A percentile compares a stretch with the other conserved stretches of the same genome.
Evolutionary conservation across 1,140 invertebrate species (phyloP).

Genomic region (Arctopsyche grandis): DNA sequence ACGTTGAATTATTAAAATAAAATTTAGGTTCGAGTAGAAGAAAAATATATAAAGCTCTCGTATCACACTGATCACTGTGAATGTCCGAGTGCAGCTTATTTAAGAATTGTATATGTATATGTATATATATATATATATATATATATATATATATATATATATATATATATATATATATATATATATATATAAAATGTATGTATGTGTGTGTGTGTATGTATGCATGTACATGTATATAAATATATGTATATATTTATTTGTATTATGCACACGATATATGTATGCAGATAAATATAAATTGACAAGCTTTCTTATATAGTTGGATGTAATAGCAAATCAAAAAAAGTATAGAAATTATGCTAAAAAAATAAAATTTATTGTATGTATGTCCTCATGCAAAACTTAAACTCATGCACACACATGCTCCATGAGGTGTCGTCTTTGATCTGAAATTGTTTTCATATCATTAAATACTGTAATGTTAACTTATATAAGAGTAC

Average conservation of each 20-base stretch:
- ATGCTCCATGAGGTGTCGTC: constrained; percentile 18
- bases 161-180: not conserved
- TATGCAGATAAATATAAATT: constrained; percentile 46
- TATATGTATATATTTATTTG: constrained; percentile 26
- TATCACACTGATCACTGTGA: constrained; percentile 40
- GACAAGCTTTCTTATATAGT: constrained; percentile 53
- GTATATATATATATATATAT: not conserved
- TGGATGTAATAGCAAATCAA: constrained; percentile 51
- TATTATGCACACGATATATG: constrained; percentile 44
- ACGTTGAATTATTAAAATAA: not conserved
- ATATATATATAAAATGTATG: constrained; percentile 29
- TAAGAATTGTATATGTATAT: constrained; percentile 19
- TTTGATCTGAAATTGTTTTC: constrained; percentile 51
- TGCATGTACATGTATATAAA: not conserved
- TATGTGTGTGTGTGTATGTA: not conserved
- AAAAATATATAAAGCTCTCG: constrained; percentile 16
- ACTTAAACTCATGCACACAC: constrained; percentile 17
- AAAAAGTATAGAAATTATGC: constrained; percentile 47
- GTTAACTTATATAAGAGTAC: constrained; percentile 39
- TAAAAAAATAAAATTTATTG: constrained; percentile 37
- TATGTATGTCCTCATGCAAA: constrained; percentile 33
- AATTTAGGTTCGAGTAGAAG: constrained; percentile 37
- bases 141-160: constrained; percentile 6
- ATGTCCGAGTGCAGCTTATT: constrained; percentile 44
- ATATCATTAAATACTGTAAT: constrained; percentile 52